Conservation (phyloP, 1,140 invertebrate species). For the Forficula auricularia region DNA sequence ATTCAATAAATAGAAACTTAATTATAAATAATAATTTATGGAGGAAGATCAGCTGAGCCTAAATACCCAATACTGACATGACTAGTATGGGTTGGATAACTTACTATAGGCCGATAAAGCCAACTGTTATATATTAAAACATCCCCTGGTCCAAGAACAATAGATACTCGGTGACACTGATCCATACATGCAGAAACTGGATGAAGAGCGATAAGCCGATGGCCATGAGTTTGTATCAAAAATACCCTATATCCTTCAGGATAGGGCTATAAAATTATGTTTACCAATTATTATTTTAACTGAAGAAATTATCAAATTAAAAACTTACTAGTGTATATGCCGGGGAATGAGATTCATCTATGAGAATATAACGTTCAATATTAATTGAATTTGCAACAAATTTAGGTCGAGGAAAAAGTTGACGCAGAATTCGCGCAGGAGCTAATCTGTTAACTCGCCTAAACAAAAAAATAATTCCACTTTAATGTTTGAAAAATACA, state of each 20-base stretch:
- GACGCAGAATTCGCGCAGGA: conserved; percentile 39
- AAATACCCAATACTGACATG: conserved; percentile 45
- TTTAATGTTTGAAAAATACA: too few relatives aligned
- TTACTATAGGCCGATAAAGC: conserved; percentile 54
- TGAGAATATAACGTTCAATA: conserved; percentile 45
- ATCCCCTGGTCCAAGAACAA: conserved; percentile 34
- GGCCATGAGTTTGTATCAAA: conserved; percentile 43
- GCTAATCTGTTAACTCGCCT: conserved; percentile 55
- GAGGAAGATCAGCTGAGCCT: conserved; percentile 28
- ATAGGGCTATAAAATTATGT: conserved; percentile 32
- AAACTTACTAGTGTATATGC: conserved; percentile 35
- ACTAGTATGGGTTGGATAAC: conserved; percentile 35
- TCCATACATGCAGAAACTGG: conserved; percentile 46
- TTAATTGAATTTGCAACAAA: conserved; percentile 34
- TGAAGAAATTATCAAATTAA: conserved; percentile 6
- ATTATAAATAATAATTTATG: too few relatives aligned
- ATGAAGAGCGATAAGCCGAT: conserved; percentile 40
- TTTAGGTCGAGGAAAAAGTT: conserved; percentile 37
- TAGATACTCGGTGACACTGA: conserved; percentile 41
- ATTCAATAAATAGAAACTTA: too few relatives aligned
- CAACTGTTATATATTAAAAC: conserved; percentile 62
- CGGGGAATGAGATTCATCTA: conserved; percentile 41
- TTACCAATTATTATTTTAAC: conserved; percentile 2
- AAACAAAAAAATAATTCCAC: too few relatives aligned
- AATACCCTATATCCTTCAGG: conserved; percentile 60